Percentiles rank a stretch among this genome's conserved stretches.
Conservation (phyloP, 2,888 invertebrate genomes). For the Hemaris fuciformis region DNA sequence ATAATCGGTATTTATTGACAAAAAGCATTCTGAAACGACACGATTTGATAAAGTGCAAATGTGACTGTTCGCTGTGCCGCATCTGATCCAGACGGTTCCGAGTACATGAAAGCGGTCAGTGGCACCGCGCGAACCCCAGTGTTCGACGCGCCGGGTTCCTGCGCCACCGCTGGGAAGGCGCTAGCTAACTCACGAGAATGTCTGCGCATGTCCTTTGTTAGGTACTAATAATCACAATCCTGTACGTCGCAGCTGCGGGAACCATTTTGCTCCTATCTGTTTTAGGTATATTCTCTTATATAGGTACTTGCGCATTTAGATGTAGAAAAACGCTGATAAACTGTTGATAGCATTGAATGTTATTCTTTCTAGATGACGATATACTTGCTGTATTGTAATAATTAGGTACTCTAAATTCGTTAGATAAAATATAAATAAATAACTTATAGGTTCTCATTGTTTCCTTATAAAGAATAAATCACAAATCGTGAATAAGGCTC, state of each 20-base stretch:
- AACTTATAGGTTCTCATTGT: no score
- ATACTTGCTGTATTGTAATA: no score
- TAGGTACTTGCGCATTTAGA: background rate
- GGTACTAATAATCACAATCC: background rate
- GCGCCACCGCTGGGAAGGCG: background rate
- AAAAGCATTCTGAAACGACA: no score
- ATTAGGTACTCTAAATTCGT: no score
- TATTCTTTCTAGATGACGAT: no score
- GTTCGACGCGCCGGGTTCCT: background rate
- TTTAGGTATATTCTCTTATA: no score
- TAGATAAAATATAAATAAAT: no score
- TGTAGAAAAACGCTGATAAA: background rate
- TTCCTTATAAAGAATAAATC: no score
- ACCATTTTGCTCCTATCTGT: background rate
- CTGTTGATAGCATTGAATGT: no score
- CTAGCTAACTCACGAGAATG: background rate
- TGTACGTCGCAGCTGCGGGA: conserved; percentile 1
- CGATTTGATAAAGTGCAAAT: background rate
- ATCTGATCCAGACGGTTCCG: background rate
- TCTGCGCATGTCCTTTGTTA: background rate
- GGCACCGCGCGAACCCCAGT: conserved; percentile 9
- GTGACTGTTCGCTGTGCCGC: background rate
- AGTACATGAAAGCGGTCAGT: conserved; percentile 17
- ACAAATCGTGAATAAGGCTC: no score
- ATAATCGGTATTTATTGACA: no score